Conservation (phyloP, 2,888 invertebrate species). For the Eugnorisma glareosa region DNA sequence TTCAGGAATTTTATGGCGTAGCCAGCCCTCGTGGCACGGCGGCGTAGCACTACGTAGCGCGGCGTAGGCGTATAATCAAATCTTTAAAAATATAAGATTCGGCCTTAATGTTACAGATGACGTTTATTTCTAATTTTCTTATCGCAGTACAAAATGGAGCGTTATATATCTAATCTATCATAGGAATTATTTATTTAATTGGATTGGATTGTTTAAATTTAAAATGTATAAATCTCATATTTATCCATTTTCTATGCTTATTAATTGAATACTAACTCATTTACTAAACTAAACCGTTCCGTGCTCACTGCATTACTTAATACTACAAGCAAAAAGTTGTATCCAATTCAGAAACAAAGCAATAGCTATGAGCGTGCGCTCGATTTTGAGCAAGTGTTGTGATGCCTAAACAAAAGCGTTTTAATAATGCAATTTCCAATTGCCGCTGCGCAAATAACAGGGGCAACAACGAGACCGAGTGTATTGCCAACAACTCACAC, state of each 20-base stretch:
- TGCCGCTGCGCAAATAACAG: constrained; percentile 88
- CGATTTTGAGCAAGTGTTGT: constrained; percentile 83
- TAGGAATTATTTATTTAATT: neutral
- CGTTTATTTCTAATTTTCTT: neutral
- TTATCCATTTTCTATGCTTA: neutral
- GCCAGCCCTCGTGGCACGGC: constrained; percentile 13
- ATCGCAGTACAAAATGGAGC: neutral
- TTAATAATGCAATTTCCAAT: constrained; percentile 91
- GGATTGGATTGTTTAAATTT: neutral
- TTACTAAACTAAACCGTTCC: neutral
- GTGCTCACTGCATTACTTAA: constrained; percentile 23
- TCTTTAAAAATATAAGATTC: neutral
- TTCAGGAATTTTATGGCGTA: neutral
- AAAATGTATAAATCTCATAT: neutral
- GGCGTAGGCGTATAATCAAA: constrained; percentile 15
- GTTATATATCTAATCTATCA: neutral
- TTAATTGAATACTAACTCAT: neutral
- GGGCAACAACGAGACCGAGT: constrained; percentile 79
- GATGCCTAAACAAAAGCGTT: constrained; percentile 88
- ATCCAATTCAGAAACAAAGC: constrained; percentile 60
- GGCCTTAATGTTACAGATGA: neutral
- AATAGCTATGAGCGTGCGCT: constrained; percentile 41
- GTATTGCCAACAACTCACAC: constrained; percentile 76
- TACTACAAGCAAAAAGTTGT: constrained; percentile 41
- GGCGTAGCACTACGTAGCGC: constrained; percentile 34